A percentile compares a stretch with the other conserved stretches of the same genome.
Conservation (phyloP, 2,888 invertebrate species). For the Laothoe populi region DNA sequence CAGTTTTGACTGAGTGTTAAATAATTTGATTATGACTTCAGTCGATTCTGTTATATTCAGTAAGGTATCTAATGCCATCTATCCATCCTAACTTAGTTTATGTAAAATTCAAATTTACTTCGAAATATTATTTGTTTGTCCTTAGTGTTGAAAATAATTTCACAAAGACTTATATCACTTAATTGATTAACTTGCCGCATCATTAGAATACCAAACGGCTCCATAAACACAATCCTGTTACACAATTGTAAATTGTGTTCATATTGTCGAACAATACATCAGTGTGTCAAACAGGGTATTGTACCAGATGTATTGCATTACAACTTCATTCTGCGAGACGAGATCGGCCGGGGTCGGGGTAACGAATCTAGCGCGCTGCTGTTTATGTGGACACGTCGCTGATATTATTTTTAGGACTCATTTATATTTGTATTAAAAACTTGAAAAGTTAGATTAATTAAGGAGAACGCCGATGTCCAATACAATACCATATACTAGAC, state of each 20-base stretch:
- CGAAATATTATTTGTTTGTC: background rate
- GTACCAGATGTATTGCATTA: conserved; percentile 82
- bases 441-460: no score
- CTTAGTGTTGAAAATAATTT: background rate
- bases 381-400: conserved; percentile 15
- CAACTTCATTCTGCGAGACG: conserved; percentile 77
- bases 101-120: no score
- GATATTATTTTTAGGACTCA: background rate
- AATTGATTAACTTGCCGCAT: conserved; percentile 51
- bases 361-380: conserved; percentile 23
- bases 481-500: no score
- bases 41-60: no score
- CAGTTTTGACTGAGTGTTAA: no score
- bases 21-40: no score
- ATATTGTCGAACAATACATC: conserved; percentile 69
- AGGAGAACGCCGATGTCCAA: no score
- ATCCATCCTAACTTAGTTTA: no score
- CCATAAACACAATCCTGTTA: conserved; percentile 65
- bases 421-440: background rate
- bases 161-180: conserved; percentile 36
- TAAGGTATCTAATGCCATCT: no score
- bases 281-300: conserved; percentile 69
- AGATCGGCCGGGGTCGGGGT: conserved; percentile 64
- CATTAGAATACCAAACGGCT: conserved; percentile 56
- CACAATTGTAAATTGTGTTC: conserved; percentile 69